Evolutionary conservation across 1,140 invertebrate genomes (phyloP), one percentile per base, ranked within the genome.

Genomic region (Lethocerus indicus): DNA sequence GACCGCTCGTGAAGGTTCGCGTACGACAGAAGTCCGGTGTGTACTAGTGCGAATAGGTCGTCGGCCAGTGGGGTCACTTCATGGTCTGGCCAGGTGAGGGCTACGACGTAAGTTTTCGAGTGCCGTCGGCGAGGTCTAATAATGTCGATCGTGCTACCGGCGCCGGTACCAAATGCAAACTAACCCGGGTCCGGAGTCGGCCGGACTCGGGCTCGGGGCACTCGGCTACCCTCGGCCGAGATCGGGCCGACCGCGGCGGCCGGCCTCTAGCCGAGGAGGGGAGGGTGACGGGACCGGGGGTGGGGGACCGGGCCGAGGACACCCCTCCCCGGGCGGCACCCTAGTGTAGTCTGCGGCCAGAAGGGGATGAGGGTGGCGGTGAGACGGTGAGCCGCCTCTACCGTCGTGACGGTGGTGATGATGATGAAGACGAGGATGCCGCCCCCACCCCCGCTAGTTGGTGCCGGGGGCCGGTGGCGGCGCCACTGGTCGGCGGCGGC

Each of bases 191-290:
- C 40, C 40, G 27, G 37, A 28, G n/a, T 51, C 27, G 50, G 37
- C 42, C 50, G 24, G 42, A 29, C 7, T 40, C 7, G 39, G n/a
- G 16, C 14, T 6, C 26, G 18, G 29, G 6, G 36, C 24, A 25
- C 21, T 47, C 50, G 50, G 47, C 29, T 29, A 37, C n/a, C 16
- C 21, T 51, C 53, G 53, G 54, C 42, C 23, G 28, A 27, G 27
- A 20, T 50, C 50, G 50, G 41, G 40, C 13, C 26, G 29, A 39
- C 20, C 26, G 47, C 41, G 16, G 37, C 50, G 25, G 35, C 23
- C 50, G 26, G 42, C 24, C 49, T n/a, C n/a, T n/a, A n/a, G n/a
- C n/a, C n/a, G n/a, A n/a, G n/a, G n/a, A n/a, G n/a, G n/a, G n/a
- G n/a, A n/a, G n/a, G n/a, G n/a, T n/a, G n/a, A n/a, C n/a, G n/a